Evolutionary conservation across 1,140 invertebrate species (phyloP), one percentile per base, ranked within the genome.

Genomic region (Anagrus nilaparvatae): DNA sequence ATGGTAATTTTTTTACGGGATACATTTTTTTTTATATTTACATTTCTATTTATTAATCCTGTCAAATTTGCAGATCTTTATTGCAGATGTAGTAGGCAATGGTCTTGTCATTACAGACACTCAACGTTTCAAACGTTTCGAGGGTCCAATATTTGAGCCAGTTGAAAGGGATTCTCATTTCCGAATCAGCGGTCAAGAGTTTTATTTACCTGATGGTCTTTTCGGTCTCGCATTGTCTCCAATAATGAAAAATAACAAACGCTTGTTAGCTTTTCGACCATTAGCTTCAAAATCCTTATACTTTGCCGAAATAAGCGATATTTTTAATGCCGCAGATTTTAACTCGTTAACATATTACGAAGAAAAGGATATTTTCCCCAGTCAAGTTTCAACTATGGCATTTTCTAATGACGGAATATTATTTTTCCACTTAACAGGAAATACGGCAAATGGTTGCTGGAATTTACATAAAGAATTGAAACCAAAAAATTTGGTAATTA

Each of bases 341-440:
- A 33, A 33, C n/a, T n/a, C n/a, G 16, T 33, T 2, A 17, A 17
- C 10, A 10, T 36, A 20, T 19, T 24, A 23, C 34, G 9, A 6
- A 7, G 20, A 23, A 13, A 5, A 14, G 9, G 3, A 25, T 37
- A 16, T 37, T 13, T 8, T 37, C n/a, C 8, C 20, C 20, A 37
- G 43, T 4, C 59, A 61, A 34, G 49, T 50, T 10, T 45, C 50
- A 10, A 34, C 49, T 2, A 38, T 52, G 23, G 13, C 23, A 2
- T 37, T 37, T n/a, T 37, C 34, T 14, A 16, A 7, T 14, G 13
- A 24, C 5, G 21, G 34, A 13, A 12, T 19, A 13, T 17, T 36
- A 4, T 23, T 23, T n/a, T 36, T 21, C n/a, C 19, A 21, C 20
- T 7, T 23, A 2, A 21, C n/a, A 12, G 20, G 24, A 13, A n/a